Evolutionary conservation across 2,113 vertebrate species (phyloP).

Genomic region (Upupa epops): DNA sequence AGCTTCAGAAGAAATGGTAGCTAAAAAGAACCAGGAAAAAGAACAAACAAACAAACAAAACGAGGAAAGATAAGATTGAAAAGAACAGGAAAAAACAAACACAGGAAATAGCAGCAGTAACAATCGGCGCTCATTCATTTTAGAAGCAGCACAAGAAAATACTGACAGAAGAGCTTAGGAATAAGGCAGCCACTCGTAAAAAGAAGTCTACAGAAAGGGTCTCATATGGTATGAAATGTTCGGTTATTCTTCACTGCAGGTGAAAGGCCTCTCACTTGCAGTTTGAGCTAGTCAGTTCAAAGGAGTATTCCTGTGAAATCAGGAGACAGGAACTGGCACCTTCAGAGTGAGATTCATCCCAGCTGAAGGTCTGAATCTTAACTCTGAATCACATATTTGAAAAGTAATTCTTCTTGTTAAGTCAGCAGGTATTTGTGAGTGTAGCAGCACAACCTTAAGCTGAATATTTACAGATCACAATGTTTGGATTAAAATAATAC

Average conservation of each 20-base stretch:
- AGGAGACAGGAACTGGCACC: constrained; percentile 13
- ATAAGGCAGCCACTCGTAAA: background rate
- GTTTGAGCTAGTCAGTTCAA: background rate
- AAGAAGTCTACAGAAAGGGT: background rate
- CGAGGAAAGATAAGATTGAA: background rate
- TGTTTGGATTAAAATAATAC: background rate
- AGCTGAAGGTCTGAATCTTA: background rate
- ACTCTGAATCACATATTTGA: background rate
- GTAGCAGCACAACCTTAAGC: background rate
- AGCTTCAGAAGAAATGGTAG: constrained; percentile 14
- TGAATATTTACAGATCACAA: background rate
- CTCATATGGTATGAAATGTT: background rate
- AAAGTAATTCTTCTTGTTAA: background rate
- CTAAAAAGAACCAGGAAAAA: constrained; percentile 6
- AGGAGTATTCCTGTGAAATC: background rate
- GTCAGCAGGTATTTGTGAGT: background rate
- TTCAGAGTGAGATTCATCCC: constrained; percentile 52
- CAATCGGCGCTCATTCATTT: background rate
- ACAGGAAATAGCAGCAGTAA: constrained; percentile 3
- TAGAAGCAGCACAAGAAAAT: background rate
- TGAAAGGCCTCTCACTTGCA: background rate
- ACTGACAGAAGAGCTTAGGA: background rate
- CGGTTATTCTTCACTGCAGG: background rate
- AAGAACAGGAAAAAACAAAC: constrained; percentile 14
- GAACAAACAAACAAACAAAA: background rate